phyloP scores from a whole-genome alignment of 2,888 invertebrate genomes.

The Leptura quadrifasciata region DNA sequence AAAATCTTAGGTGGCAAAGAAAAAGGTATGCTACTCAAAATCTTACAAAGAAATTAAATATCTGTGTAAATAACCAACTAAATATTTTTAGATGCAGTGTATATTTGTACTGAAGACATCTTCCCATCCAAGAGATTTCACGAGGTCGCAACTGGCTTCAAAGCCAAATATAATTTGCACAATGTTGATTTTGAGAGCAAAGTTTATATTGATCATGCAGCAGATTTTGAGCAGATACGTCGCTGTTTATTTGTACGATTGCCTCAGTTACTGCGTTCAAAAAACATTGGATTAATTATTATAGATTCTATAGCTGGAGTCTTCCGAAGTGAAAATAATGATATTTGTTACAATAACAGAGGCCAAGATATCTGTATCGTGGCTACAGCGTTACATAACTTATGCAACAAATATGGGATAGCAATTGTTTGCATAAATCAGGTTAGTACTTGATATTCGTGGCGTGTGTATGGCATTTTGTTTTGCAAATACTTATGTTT shows the following conservation, averaged over 20 bases:
- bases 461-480: no score
- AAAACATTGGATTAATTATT: slow-evolving; percentile 76
- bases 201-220: slow-evolving; percentile 81
- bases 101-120: slow-evolving; percentile 86
- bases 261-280: slow-evolving; percentile 74
- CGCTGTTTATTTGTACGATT: slow-evolving; percentile 76
- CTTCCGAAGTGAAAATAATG: slow-evolving; percentile 77
- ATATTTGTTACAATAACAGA: slow-evolving; percentile 73
- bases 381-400: slow-evolving; percentile 76
- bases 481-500: no score
- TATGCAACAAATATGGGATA: slow-evolving; percentile 76
- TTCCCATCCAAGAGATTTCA: slow-evolving; percentile 84
- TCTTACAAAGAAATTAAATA: background rate
- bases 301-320: slow-evolving; percentile 86
- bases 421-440: slow-evolving; percentile 84
- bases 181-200: slow-evolving; percentile 75
- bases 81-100: slow-evolving; percentile 75
- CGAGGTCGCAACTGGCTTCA: slow-evolving; percentile 73
- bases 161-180: slow-evolving; percentile 63
- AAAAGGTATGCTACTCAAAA: slow-evolving; percentile 69
- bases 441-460: slow-evolving; percentile 70
- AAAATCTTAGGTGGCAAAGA: slow-evolving; percentile 75
- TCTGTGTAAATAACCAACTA: background rate
- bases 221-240: slow-evolving; percentile 77
- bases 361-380: slow-evolving; percentile 78